These are phyloP conservation scores for Pholis gunnellus DNA, from an alignment of 2,113 vertebrate genomes.

Conservation along the genomic window DNA sequence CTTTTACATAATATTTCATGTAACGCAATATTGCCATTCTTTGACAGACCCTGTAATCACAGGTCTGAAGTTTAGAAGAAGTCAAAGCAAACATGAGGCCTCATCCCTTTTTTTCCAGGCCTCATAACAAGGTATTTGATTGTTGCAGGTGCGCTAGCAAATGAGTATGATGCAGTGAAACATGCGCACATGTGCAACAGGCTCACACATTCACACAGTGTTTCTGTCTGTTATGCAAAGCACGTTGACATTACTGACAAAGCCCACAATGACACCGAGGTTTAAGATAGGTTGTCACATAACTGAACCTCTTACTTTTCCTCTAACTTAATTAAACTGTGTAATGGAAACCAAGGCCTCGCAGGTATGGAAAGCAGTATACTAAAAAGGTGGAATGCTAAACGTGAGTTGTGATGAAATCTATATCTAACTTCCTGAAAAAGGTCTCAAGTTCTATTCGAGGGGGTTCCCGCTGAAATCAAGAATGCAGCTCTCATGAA, in stretches of 20 bases:
- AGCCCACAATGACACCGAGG: not conserved
- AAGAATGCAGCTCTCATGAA: conserved; percentile 15
- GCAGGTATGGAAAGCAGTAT: conserved; percentile 11
- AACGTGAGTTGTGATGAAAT: conserved; percentile 17
- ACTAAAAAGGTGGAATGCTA: conserved; percentile 7
- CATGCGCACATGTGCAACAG: not conserved
- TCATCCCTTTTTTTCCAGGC: not conserved
- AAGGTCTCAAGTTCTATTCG: conserved; percentile 33
- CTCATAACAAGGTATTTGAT: not conserved
- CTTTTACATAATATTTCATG: not conserved
- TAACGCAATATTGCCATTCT: not conserved
- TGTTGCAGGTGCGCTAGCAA: not conserved
- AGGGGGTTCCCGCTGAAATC: conserved; percentile 56
- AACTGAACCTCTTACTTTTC: conserved; percentile 12
- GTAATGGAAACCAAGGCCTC: conserved; percentile 43
- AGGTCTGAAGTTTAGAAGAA: conserved; percentile 3
- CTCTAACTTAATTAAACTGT: conserved; percentile 22
- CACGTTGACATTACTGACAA: conserved; percentile 6
- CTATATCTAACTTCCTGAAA: conserved; percentile 41
- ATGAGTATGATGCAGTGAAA: not conserved
- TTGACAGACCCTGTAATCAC: conserved; percentile 17
- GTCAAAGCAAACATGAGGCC: not conserved
- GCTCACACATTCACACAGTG: not conserved
- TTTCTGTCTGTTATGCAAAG: conserved; percentile 7
- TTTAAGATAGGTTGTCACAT: conserved; percentile 12